phyloP scores from a whole-genome alignment of 2,888 invertebrate genomes.

The Slavum lentiscoides region DNA sequence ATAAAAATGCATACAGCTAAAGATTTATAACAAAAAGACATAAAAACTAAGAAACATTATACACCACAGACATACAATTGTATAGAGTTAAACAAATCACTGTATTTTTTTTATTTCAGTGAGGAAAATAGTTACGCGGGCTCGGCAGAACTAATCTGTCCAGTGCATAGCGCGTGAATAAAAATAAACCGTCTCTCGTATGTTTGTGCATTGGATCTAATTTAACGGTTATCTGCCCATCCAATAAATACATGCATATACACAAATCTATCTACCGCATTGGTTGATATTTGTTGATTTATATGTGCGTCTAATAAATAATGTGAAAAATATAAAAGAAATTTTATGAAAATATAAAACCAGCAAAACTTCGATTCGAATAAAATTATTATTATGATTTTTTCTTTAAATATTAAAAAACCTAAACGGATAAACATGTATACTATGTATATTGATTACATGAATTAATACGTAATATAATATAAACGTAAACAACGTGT shows the following conservation, averaged over 20 bases:
- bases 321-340: neutral
- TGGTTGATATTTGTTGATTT: neutral
- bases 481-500: too few relatives aligned
- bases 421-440: too few relatives aligned
- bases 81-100: neutral
- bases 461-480: too few relatives aligned
- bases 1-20: too few relatives aligned
- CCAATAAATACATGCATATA: neutral
- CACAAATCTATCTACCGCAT: neutral
- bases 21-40: too few relatives aligned
- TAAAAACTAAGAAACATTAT: too few relatives aligned
- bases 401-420: too few relatives aligned
- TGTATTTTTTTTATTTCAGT: neutral
- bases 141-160: neutral
- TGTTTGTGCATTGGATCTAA: slow-evolving; percentile 6
- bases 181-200: neutral
- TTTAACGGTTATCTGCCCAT: slow-evolving; percentile 30
- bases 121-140: neutral
- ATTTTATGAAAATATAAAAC: neutral
- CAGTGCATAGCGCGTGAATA: neutral
- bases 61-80: too few relatives aligned
- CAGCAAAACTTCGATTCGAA: too few relatives aligned
- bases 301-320: neutral
- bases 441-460: too few relatives aligned
- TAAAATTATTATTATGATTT: too few relatives aligned